These are phyloP conservation scores for Rallus crepitans DNA, from an alignment of 2,797 vertebrate species.

Conservation along the genomic window DNA sequence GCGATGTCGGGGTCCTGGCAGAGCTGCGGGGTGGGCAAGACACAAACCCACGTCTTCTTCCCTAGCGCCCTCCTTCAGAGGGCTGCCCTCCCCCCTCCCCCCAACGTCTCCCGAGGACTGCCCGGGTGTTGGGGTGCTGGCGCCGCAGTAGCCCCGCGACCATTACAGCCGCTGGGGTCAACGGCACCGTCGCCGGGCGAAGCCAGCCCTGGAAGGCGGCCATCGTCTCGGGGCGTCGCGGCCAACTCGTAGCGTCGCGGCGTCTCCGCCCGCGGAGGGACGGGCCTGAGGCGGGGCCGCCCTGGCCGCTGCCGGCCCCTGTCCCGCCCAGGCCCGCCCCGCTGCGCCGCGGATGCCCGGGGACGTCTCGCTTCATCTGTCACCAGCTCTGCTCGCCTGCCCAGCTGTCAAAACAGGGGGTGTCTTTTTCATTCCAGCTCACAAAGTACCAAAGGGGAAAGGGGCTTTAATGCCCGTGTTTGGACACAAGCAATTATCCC, in stretches of 20 bases:
- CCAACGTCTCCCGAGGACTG: neutral
- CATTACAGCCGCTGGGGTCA: neutral
- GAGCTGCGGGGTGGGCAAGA: neutral
- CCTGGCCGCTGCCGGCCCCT: neutral
- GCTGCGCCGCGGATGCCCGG: slow-evolving; percentile 72
- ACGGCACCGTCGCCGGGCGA: neutral
- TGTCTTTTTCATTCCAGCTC: slow-evolving; percentile 98
- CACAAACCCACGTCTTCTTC: neutral
- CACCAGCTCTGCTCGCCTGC: slow-evolving; percentile 94
- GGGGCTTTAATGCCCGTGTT: slow-evolving; percentile 98
- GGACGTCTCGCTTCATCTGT: slow-evolving; percentile 91
- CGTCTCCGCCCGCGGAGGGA: neutral
- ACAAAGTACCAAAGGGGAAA: slow-evolving; percentile 92
- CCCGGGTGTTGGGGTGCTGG: neutral
- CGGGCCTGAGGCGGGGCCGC: neutral
- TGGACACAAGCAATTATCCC: slow-evolving; percentile 99
- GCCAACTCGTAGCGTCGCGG: neutral
- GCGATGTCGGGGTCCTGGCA: neutral
- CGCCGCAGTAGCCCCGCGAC: neutral
- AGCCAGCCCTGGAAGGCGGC: neutral
- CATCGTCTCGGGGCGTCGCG: neutral
- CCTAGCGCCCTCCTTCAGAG: no score
- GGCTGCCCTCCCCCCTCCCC: neutral
- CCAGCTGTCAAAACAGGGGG: slow-evolving; percentile 99
- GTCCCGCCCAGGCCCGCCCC: neutral